A percentile compares a stretch with the other conserved stretches of the same genome.
Evolutionary conservation across 30 jellyfish, hydroid and myxozoan species (phyloP).

Genomic region (Euphysa ruthae): DNA sequence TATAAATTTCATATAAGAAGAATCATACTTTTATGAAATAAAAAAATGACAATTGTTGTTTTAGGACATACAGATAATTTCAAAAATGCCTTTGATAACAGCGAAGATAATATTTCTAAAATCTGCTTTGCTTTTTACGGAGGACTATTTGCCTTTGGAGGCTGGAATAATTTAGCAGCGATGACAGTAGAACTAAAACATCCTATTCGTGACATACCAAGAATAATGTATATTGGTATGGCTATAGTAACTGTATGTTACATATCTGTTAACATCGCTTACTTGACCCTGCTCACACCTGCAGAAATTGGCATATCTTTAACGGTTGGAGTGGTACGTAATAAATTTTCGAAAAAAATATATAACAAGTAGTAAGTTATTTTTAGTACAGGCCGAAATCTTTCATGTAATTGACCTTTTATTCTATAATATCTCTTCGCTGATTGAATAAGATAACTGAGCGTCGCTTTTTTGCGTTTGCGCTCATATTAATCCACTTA

Average conservation of each 20-base stretch:
- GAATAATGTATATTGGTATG: not conserved
- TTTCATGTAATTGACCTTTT: too few relatives aligned
- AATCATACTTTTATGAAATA: too few relatives aligned
- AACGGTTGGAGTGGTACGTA: conserved; percentile 2
- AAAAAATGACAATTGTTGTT: too few relatives aligned
- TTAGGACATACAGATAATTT: conserved; percentile 1
- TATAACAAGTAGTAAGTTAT: too few relatives aligned
- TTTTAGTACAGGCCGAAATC: too few relatives aligned
- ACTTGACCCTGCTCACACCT: not conserved
- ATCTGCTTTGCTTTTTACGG: conserved; percentile 1
- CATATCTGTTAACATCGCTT: not conserved
- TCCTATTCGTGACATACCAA: not conserved
- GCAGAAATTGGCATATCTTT: not conserved
- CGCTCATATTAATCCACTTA: too few relatives aligned
- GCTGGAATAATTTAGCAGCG: not conserved
- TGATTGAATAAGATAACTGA: too few relatives aligned
- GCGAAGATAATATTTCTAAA: not conserved
- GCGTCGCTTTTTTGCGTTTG: too few relatives aligned
- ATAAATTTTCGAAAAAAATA: too few relatives aligned
- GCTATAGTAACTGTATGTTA: not conserved
- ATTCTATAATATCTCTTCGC: too few relatives aligned
- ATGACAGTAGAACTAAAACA: not conserved
- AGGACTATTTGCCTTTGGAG: not conserved
- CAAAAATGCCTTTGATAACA: not conserved
- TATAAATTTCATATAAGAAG: too few relatives aligned